Evolutionary conservation across 2,797 vertebrate genomes (phyloP), one percentile per base, ranked within the genome.

Genomic region (Enteromius thamalakanensis): DNA sequence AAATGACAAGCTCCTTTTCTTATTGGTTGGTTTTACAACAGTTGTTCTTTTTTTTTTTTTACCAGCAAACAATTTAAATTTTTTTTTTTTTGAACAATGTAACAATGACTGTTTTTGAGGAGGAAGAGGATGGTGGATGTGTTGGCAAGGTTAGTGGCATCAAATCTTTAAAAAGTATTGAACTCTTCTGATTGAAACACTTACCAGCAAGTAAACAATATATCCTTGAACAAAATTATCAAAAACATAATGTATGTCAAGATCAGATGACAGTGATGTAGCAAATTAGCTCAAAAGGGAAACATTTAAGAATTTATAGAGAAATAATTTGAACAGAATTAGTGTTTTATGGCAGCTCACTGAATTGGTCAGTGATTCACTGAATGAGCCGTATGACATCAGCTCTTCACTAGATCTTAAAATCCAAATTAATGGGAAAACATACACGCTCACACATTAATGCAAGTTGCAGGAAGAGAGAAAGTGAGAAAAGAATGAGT

Each of bases 1-100:
- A 55, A 79, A 69, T 45, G 37, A 81, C 42, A 81, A 37, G 42
- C 3, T 12, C 29, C 70, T 49, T 81, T 42, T 45, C 23, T 40
- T 26, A 69, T 55, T 70, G 19, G 19, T 49, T 65, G 65, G 4
- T 55, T 58, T 58, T 70, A 68, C 23, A 23, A 17, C 6, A 51
- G 68, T 37, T 5, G 5, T 37, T 5, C 6, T 37, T 37, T 6
- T 64, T 17, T n/a, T 45, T 47, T 12, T 34, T 15, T 29, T 15
- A 47, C 2, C 1, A 8, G 76, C 7, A 51, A 68, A 64, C 40
- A 29, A 14, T 32, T 32, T n/a, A n/a, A n/a, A 29, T 34, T 4
- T 34, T 34, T 34, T 34, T 4, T 34, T 32, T 32, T 32, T 32
- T 32, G 2, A 0, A 32, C 2, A 2, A 34, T 23, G 47, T 17